Evolutionary conservation across 2,888 invertebrate genomes (phyloP), one percentile per base, ranked within the genome.

Genomic region (Nudaria mundana): DNA sequence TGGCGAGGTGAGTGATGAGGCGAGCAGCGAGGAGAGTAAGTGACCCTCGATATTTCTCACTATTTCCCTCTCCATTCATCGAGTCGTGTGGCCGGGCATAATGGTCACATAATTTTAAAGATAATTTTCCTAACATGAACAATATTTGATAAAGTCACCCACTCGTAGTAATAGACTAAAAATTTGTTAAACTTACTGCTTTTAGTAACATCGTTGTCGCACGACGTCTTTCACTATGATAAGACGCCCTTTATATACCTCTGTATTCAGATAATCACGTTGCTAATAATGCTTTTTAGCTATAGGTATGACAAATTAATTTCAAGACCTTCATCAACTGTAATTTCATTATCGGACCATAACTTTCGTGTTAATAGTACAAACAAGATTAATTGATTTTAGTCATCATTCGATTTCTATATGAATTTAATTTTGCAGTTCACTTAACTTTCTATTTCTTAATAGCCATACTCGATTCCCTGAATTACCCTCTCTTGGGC

Each of bases 191-290:
- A 56, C 56, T 56, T 36, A 60, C 60, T 37, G 48, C 40, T 51
- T 56, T 61, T 3, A 57, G 36, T 34, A 57, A 38, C 60, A 60
- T 60, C 30, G 39, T 56, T 40, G 38, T 30, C 37, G 24, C 39
- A 44, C 38, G 38, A 47, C 43, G 47, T 49, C 38, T 34, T 18
- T 14, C n/a, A 10, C 16, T 11, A 25, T 12, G 31, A 26, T 24
- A 22, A 33, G 38, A 35, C 20, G 5, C 20, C n/a, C 20, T 33
- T 53, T 49, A 44, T 57, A 60, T 57, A 60, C 39, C 44, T 13
- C 14, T 16, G 25, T 20, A 22, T n/a, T 24, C 36, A 47, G 40
- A 3, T 13, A 12, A 44, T 31, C 29, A 41, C 13, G 15, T 32
- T 20, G 32, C 44, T 50, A 41, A n/a, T 50, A 47, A 44, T 23